Percentiles rank a stretch among this genome's conserved stretches.
Conservation (phyloP, 30 jellyfish, hydroid and myxozoan genomes). For the Sanderia malayensis region DNA sequence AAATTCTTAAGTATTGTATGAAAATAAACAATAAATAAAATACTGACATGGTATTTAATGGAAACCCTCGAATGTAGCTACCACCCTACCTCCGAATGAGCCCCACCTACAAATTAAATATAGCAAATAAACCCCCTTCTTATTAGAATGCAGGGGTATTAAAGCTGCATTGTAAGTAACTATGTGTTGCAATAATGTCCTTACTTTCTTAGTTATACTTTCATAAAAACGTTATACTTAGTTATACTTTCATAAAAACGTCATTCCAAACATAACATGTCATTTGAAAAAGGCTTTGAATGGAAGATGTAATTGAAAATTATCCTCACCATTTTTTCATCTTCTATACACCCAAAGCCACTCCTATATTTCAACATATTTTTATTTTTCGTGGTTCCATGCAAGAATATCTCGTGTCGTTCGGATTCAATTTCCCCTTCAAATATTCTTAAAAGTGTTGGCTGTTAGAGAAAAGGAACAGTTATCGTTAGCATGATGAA, state of each 20-base stretch:
- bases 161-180: neutral
- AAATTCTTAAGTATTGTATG: too few species aligned
- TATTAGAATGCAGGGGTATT: neutral
- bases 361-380: conserved; percentile 45
- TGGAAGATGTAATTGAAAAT: neutral
- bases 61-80: too few species aligned
- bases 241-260: too few species aligned
- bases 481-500: neutral
- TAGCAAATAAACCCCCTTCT: too few species aligned
- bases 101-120: too few species aligned
- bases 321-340: conserved; percentile 41
- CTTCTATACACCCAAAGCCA: conserved; percentile 81
- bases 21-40: too few species aligned
- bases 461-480: conserved; percentile 19
- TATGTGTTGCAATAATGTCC: neutral
- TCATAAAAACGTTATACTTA: too few species aligned
- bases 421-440: conserved; percentile 34
- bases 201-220: neutral
- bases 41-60: neutral
- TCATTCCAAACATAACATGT: neutral
- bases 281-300: neutral
- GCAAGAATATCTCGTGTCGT: conserved; percentile 57
- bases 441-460: conserved; percentile 26
- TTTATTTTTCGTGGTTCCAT: conserved; percentile 62
- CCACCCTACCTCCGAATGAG: too few species aligned